Base-by-base conservation (phyloP, 2,797 vertebrate genomes). In the Alfaro cultratus region DNA sequence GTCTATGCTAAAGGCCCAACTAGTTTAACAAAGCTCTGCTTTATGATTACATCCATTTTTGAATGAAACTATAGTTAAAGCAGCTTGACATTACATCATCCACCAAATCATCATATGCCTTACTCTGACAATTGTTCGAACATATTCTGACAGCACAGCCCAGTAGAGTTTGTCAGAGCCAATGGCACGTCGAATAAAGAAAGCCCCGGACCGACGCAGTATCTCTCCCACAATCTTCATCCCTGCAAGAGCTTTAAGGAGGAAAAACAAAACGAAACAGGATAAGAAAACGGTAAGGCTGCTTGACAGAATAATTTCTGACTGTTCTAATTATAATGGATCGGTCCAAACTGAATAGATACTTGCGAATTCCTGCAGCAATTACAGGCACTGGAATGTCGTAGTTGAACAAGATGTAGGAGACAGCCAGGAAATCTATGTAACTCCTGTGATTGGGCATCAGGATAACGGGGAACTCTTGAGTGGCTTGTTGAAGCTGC, bases 381-480 rank as follows among this genome's bases (percentile, higher is more conserved):
- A 99, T 99, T 79, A 99, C 97, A 0, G 99, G 98, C 73, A 99
- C 34, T 11, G 97, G 96, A 75, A 99, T 94, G 89, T 99, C 97
- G 75, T 98, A 98, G 0, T 94, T 96, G 91, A 97, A 99, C 0
- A 98, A 77, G 77, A 99, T 92, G 74, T 98, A 98, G 81, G 99
- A 99, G 88, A 99, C 85, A 78, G 97, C 92, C 82, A 99, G 85
- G 90, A 99, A 99, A 94, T 99, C 99, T 47, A 98, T 29, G 6
- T 99, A 99, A 83, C 98, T 99, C 86, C 98, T 96, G 90, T 99
- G 99, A 88, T 97, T 99, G 89, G 99, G 98, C 94, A 99, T 96
- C 93, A 99, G 94, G 74, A 99, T 96, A 41, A 99, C 97, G 0
- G 98, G 98, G 82, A 92, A 91, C 80, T 99, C 97, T 90, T 97